Evolutionary conservation across 2,113 vertebrate genomes (phyloP), one percentile per base, ranked within the genome.

Genomic region (Rhombomys opimus): DNA sequence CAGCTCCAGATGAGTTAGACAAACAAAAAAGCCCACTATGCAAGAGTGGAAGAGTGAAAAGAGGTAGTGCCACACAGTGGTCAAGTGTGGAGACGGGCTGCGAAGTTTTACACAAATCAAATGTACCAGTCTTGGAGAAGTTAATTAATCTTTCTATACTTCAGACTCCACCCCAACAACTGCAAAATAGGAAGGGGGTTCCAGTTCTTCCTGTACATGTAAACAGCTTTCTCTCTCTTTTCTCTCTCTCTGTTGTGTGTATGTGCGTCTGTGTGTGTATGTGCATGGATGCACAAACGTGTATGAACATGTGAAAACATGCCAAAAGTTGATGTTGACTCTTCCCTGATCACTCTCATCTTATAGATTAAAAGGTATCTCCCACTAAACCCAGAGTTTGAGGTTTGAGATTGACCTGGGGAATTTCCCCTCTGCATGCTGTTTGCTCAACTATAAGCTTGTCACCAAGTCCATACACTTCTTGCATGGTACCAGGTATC

Each of bases 101-200:
- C 25, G 22, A 15, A n/a, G 92, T 89, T 38, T 57, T 54, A 89
- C 25, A 75, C 59, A 9, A 84, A 22, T 59, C 59, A 9, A 84
- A 22, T 59, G 46, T 5, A 10, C 46, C 50, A 67, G 61, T 32
- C 17, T 67, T 41, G 54, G 59, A 18, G 2, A 94, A 90, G n/a
- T 72, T n/a, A 89, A 7, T 54, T 59, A 76, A 76, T 9, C 7
- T 63, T 68, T 89, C 25, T 77, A 35, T 73, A n/a, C 4, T 84
- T 95, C 46, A 89, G 52, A 52, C 57, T 92, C 30, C 30, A 38
- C 11, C 27, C n/a, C 59, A 84, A 27, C 57, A 13, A 87, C 35
- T 89, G 3, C 87, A 93, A 95, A 95, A 91, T 17, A 97, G n/a
- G 25, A 38, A 59, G 57, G n/a, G 10, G 20, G 32, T 41, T 75